Evolutionary conservation across 35 echinoderm and acorn worm species (phyloP).

Genomic region (Lytechinus pictus): DNA sequence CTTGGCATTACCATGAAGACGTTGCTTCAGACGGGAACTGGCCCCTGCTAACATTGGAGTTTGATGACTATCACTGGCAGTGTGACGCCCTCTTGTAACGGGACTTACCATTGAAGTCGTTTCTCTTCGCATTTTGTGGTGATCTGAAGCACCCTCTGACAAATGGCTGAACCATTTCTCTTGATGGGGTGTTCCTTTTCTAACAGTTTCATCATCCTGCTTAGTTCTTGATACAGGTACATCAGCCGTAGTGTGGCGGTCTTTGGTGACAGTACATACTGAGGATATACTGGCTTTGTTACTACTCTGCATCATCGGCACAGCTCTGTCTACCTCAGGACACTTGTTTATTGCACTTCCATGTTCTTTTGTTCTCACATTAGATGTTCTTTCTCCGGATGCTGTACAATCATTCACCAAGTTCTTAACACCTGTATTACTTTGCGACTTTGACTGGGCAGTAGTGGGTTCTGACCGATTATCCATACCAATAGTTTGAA

Average conservation of each 20-base stretch:
- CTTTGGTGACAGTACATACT: neutral
- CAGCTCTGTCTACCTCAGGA: neutral
- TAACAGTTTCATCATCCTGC: neutral
- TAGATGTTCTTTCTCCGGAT: neutral
- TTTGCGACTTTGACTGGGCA: neutral
- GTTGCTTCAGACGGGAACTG: slow-evolving; percentile 56
- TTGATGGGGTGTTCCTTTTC: slow-evolving; percentile 16
- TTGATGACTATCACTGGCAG: neutral
- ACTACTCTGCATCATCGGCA: neutral
- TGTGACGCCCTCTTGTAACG: neutral
- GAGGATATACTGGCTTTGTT: neutral
- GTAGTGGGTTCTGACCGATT: neutral
- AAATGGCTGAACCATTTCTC: slow-evolving; percentile 10
- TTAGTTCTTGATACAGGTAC: neutral
- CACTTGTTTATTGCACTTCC: neutral
- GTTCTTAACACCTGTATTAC: no score
- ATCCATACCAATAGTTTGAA: neutral
- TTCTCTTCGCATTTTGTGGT: neutral
- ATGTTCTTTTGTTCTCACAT: neutral
- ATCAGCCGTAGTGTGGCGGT: neutral
- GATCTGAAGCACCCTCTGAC: neutral
- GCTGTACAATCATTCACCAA: neutral
- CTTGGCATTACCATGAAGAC: slow-evolving; percentile 78
- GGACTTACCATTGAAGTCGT: neutral
- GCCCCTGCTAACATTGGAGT: slow-evolving; percentile 44